These are phyloP conservation scores for Melanerpes aurifrons DNA, from an alignment of 2,113 vertebrate species.

Conservation along the genomic window DNA sequence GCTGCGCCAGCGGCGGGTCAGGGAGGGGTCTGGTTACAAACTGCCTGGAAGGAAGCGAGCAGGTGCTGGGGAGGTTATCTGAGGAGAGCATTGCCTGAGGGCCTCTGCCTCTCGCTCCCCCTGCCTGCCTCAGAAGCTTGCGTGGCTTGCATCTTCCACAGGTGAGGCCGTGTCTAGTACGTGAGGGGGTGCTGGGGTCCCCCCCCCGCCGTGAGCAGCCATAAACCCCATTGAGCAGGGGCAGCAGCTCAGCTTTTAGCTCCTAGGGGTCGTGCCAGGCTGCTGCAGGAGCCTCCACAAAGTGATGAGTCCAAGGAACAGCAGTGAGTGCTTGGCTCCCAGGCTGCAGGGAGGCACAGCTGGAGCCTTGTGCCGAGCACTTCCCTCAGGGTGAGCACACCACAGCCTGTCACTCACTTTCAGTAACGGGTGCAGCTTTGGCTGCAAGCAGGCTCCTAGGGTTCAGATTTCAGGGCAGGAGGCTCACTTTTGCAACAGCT, in stretches of 20 bases:
- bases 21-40: slow-evolving; percentile 51
- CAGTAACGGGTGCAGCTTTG: not conserved
- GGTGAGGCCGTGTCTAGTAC: not conserved
- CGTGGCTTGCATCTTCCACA: fast-evolving
- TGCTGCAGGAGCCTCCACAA: fast-evolving
- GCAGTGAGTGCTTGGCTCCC: fast-evolving
- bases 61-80: slow-evolving; percentile 46
- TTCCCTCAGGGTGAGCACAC: not conserved
- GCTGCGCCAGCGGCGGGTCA: not conserved
- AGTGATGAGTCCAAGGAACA: fast-evolving
- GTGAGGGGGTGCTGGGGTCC: not conserved
- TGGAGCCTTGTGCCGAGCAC: fast-evolving
- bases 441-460: not conserved
- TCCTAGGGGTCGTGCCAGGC: not conserved
- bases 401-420: fast-evolving
- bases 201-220: fast-evolving
- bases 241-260: not conserved
- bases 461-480: not conserved
- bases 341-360: not conserved
- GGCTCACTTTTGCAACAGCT: not conserved
- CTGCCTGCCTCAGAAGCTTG: not conserved
- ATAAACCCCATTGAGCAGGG: fast-evolving
- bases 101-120: fast-evolving
- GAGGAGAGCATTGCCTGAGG: not conserved
- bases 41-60: slow-evolving; percentile 22